phyloP scores from a whole-genome alignment of 2,797 vertebrate species.

The Sebastes reedi region DNA sequence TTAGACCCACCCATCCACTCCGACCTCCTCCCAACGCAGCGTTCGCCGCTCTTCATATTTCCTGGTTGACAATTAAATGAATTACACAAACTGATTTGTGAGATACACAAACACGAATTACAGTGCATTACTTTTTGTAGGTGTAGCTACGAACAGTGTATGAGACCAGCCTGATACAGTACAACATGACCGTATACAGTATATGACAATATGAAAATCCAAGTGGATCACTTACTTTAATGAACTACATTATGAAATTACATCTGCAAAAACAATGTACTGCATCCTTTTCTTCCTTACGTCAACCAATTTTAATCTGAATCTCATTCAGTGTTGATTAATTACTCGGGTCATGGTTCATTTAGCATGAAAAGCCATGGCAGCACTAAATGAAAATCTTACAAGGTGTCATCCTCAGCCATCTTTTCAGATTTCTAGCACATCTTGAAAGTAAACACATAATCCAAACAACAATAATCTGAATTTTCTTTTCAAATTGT shows the following conservation, averaged over 20 bases:
- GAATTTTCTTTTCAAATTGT: not conserved
- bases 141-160: too few species aligned
- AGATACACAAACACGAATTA: too few species aligned
- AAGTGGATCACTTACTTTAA: slow-evolving; percentile 31
- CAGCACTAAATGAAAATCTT: slow-evolving; percentile 1
- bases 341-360: slow-evolving; percentile 43
- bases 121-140: too few species aligned
- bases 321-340: slow-evolving; percentile 62
- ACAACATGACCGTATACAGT: not conserved
- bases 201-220: not conserved
- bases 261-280: slow-evolving; percentile 31
- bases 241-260: slow-evolving; percentile 53
- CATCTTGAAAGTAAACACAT: not conserved
- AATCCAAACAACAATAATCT: not conserved
- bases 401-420: not conserved
- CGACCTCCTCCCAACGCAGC: too few species aligned
- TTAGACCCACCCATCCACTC: too few species aligned
- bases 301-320: slow-evolving; percentile 56
- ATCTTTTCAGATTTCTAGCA: not conserved
- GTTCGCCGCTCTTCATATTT: too few species aligned
- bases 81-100: too few species aligned
- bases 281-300: slow-evolving; percentile 40
- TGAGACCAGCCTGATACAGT: not conserved
- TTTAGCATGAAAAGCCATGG: slow-evolving; percentile 9
- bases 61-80: too few species aligned